Percentiles rank a stretch among this genome's conserved stretches.
Conservation (phyloP, 2,113 vertebrate species). For the Mobula birostris region DNA sequence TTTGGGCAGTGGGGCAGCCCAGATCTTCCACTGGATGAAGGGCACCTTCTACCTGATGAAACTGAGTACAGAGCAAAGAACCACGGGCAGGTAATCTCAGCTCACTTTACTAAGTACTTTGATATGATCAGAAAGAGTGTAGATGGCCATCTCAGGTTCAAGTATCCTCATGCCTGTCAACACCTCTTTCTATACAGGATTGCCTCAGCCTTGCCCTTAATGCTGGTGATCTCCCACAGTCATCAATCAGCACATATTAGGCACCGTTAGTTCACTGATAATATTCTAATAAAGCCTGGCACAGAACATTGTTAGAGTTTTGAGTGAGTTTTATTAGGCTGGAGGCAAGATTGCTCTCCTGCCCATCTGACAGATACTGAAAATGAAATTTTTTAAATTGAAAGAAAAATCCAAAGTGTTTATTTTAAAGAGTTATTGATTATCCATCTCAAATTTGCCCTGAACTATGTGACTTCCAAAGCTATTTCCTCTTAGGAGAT, state of each 20-base stretch:
- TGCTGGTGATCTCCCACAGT: background rate
- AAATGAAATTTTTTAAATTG: background rate
- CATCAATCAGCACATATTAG: background rate
- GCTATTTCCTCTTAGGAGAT: too few species aligned
- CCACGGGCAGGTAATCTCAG: background rate
- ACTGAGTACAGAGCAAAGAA: background rate
- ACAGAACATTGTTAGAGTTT: background rate
- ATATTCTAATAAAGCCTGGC: background rate
- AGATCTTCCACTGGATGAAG: background rate
- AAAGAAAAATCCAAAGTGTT: too few species aligned
- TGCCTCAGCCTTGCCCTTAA: background rate
- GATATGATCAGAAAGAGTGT: background rate
- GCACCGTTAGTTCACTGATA: background rate
- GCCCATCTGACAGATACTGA: background rate
- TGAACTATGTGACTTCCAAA: too few species aligned
- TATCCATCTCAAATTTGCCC: too few species aligned
- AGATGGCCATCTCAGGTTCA: background rate
- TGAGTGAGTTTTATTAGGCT: background rate
- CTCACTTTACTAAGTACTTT: background rate
- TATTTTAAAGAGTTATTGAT: too few species aligned
- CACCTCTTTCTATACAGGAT: background rate
- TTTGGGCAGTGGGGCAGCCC: background rate
- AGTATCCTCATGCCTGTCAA: background rate
- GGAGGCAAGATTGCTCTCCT: background rate
- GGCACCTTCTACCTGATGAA: background rate